Evolutionary conservation across 2,797 vertebrate species (phyloP), one percentile per base, ranked within the genome.

Genomic region (Gastrophryne carolinensis): DNA sequence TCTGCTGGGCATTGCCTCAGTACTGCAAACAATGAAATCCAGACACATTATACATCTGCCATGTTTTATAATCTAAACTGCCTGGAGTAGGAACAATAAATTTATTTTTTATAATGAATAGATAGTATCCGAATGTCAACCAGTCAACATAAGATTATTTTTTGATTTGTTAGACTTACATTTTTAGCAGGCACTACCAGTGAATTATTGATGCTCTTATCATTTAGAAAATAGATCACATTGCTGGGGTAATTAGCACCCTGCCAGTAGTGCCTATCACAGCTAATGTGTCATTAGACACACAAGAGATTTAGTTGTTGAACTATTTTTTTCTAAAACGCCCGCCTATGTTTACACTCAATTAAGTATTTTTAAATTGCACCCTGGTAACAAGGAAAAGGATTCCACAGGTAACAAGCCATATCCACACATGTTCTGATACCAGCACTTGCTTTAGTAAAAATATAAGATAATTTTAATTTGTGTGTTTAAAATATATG

Each of bases 191-290:
- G 80, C 82, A 79, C 83, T 87, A 86, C 83, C 79, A 79, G 83
- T 89, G 82, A 89, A 88, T 89, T 89, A 90, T 89, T 92, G 84
- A 91, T 87, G 81, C 78, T 83, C 79, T 82, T 53, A 30, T 87
- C 85, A 84, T 85, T 89, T 88, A 83, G 85, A 85, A 90, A 90
- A 87, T 86, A 84, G 85, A 84, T 87, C 81, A 73, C 80, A 86
- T 86, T 83, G 83, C 83, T 82, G n/a, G 63, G 82, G 82, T 87
- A 90, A 91, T 92, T 90, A 91, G 82, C 83, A 86, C 82, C 80
- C 85, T 85, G 81, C 77, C 83, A 90, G 77, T 85, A 81, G 79
- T 88, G 82, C 81, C 83, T 84, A 82, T 87, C 79, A 2, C 80
- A 80, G 81, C 85, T 87, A 88, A 83, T 81, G 62, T 87, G 80